Base-by-base conservation (phyloP, 2,888 invertebrate genomes). In the Cryptophagus acutangulus region DNA sequence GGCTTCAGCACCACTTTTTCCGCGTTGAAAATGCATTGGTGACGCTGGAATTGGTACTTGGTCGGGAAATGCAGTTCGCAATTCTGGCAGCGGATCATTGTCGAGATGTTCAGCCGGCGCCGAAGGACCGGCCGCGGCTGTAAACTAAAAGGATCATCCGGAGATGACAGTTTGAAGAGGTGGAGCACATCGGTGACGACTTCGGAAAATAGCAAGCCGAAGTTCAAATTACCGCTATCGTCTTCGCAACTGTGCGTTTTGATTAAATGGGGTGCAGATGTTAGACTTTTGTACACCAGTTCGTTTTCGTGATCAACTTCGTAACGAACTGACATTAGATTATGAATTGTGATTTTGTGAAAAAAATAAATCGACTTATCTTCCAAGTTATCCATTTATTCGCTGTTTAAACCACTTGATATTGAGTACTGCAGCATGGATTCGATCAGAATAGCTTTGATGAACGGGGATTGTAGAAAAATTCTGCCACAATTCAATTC, bases 21-120 rank as follows among this genome's bases (percentile, higher is more conserved):
- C 2, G 67, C 66, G 45, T 70, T 67, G 46, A 68, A 70, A 47
- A 70, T 67, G 51, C 70, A 71, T 40, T 70, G 70, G 42, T 71
- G 70, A 17, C 70, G 54, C 48, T 71, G 70, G 45, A 67, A 71
- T 43, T 71, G 70, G 48, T 71, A 71, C 46, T 70, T 70, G 2
- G 70, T 70, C 1, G 69, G 67, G 49, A 70, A 71, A 50, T 68
- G 65, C 0, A 66, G 68, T 46, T 71, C 69, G 48, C 70, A 71
- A 50, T 71, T 71, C 49, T 71, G 69, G 48, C 70, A 71, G 29
- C 63, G 54, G 29, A 67, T 67, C 62, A 69, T 65, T 18, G 54
- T 54, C 3, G 62, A 60, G 28, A 62, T 52, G 40, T 59, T 61
- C 12, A 58, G 31, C 18, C 47, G n/a, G n/a, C n/a, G n/a, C n/a